Evolutionary conservation across 23 tunicate species (phyloP).

Genomic region (Styela clava): DNA sequence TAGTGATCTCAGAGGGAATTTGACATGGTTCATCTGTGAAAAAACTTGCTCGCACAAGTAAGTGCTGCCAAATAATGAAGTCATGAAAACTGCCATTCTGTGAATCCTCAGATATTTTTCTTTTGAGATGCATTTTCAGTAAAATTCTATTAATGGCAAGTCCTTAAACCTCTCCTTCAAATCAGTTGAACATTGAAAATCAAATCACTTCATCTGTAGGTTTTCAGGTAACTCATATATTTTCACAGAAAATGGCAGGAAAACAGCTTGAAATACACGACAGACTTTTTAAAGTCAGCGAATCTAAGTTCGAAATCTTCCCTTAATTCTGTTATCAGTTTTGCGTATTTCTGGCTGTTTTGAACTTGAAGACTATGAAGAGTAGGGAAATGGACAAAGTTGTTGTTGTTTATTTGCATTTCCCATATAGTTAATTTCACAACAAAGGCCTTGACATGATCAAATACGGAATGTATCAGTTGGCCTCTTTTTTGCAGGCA

Average conservation of each 20-base stretch:
- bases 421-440: slow-evolving; percentile 48
- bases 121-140: slow-evolving; percentile 25
- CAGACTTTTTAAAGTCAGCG: slow-evolving; percentile 47
- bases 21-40: too few relatives aligned
- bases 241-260: slow-evolving; percentile 45
- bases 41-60: too few relatives aligned
- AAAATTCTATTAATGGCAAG: slow-evolving; percentile 39
- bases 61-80: too few relatives aligned
- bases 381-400: slow-evolving; percentile 63
- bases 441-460: slow-evolving; percentile 48
- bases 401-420: slow-evolving; percentile 53
- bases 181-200: slow-evolving; percentile 37
- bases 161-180: slow-evolving; percentile 33
- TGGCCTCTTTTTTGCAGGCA: slow-evolving; percentile 9
- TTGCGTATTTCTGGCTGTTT: slow-evolving; percentile 39
- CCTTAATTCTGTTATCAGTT: slow-evolving; percentile 41
- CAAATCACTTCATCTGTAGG: slow-evolving; percentile 37
- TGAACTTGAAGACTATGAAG: slow-evolving; percentile 38
- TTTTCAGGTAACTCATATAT: slow-evolving; percentile 48
- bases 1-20: too few relatives aligned
- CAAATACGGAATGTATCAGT: slow-evolving; percentile 31
- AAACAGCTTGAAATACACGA: too few relatives aligned
- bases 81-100: too few relatives aligned
- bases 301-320: slow-evolving; percentile 44
- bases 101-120: slow-evolving; percentile 38